These are phyloP conservation scores for Bradynema listronoti DNA, from an alignment of 1,140 invertebrate genomes.

Conservation along the genomic window DNA sequence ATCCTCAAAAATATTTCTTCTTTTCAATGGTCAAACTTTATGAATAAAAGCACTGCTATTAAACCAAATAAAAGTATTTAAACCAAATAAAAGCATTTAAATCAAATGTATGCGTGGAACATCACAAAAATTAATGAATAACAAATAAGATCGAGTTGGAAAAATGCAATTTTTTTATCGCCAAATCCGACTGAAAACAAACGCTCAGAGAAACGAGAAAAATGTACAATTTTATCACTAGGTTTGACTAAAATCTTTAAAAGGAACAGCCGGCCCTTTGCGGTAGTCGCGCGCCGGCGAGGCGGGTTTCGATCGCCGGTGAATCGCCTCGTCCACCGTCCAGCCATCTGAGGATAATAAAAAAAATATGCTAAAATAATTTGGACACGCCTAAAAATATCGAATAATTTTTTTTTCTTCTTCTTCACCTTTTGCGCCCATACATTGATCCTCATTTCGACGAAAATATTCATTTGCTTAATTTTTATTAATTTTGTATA, in stretches of 20 bases:
- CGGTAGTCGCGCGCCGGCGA: slow-evolving; percentile 27
- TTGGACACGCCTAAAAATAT: background rate
- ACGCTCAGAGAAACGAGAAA: slow-evolving; percentile 13
- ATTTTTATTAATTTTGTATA: too few relatives aligned
- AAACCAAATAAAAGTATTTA: background rate
- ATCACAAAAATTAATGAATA: background rate
- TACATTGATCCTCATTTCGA: background rate
- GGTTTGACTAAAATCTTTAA: slow-evolving; percentile 41
- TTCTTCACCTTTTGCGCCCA: background rate
- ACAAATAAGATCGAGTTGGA: background rate
- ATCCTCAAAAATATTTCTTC: background rate
- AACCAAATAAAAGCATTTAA: background rate
- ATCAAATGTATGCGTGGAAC: background rate
- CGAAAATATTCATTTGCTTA: background rate
- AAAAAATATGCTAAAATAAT: background rate
- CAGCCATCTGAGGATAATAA: slow-evolving; percentile 27
- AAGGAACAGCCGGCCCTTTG: slow-evolving; percentile 29
- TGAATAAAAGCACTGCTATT: background rate
- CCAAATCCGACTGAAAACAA: slow-evolving; percentile 4
- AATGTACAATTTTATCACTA: slow-evolving; percentile 23
- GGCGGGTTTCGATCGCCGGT: slow-evolving; percentile 27
- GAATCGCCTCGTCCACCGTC: slow-evolving; percentile 23
- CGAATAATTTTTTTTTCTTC: background rate
- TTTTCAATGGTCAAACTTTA: background rate
- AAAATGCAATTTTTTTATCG: background rate